Evolutionary conservation across 1,140 invertebrate genomes (phyloP).

Genomic region (Eupristina koningsbergeri): DNA sequence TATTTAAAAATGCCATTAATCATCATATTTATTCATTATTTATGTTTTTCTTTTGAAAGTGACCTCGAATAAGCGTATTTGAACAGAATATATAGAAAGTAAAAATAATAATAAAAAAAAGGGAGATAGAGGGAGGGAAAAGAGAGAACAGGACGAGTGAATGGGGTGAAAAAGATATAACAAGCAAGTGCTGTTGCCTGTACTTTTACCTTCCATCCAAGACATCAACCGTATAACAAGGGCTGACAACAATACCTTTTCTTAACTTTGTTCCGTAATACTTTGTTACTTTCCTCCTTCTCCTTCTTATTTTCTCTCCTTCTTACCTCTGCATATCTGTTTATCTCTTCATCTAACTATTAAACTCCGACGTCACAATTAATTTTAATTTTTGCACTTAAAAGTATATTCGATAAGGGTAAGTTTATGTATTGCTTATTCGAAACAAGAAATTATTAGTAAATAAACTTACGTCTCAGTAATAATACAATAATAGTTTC

Average conservation of each 20-base stretch:
- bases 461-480: not conserved
- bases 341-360: not conserved
- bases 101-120: not conserved
- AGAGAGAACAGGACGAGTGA: constrained; percentile 35
- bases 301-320: constrained; percentile 6
- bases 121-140: constrained; percentile 8
- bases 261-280: constrained; percentile 66
- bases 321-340: constrained; percentile 40
- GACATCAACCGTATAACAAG: constrained; percentile 62
- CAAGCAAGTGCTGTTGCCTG: constrained; percentile 52
- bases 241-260: constrained; percentile 64
- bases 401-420: not conserved
- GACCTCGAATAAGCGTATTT: not conserved
- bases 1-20: not conserved
- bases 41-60: not conserved
- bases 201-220: constrained; percentile 52
- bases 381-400: not conserved
- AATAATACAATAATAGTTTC: not conserved
- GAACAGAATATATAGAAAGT: not conserved
- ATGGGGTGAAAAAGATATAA: constrained; percentile 55
- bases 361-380: not conserved
- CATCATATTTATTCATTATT: not conserved
- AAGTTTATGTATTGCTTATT: not conserved
- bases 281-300: constrained; percentile 57
- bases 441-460: too few relatives aligned